A percentile compares a stretch with the other conserved stretches of the same genome.
Conservation (phyloP, 2,797 vertebrate species). For the Notamacropus eugenii region DNA sequence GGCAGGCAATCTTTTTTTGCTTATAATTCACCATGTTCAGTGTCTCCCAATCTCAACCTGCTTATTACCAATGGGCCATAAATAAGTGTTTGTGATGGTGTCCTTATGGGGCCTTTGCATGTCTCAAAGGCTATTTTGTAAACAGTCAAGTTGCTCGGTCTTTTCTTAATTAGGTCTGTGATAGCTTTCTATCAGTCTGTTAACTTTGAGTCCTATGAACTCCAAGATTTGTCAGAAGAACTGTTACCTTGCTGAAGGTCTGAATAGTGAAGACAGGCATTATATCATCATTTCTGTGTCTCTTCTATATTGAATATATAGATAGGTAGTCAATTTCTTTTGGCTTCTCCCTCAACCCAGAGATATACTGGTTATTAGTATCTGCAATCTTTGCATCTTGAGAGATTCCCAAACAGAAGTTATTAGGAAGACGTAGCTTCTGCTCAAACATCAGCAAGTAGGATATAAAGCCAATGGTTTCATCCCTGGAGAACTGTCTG, state of each 20-base stretch:
- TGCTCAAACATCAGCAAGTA: background rate
- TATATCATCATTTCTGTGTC: background rate
- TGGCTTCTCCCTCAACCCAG: background rate
- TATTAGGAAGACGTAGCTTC: background rate
- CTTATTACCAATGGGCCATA: background rate
- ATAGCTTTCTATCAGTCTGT: background rate
- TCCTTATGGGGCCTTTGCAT: background rate
- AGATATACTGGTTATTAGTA: background rate
- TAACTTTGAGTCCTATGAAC: background rate
- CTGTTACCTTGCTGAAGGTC: background rate
- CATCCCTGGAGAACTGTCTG: background rate
- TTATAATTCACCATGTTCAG: background rate
- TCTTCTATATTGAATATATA: background rate
- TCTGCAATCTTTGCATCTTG: background rate
- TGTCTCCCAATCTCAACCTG: background rate
- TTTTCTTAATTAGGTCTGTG: background rate
- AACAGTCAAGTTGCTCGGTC: background rate
- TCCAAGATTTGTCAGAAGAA: background rate
- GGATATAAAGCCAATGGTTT: background rate
- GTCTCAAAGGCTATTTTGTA: background rate
- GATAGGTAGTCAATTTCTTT: background rate
- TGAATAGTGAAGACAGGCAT: background rate
- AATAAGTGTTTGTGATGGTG: background rate
- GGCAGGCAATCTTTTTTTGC: background rate
- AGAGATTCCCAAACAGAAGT: background rate